Conservation (phyloP, 2,888 invertebrate genomes). For the Melipona bicolor region DNA sequence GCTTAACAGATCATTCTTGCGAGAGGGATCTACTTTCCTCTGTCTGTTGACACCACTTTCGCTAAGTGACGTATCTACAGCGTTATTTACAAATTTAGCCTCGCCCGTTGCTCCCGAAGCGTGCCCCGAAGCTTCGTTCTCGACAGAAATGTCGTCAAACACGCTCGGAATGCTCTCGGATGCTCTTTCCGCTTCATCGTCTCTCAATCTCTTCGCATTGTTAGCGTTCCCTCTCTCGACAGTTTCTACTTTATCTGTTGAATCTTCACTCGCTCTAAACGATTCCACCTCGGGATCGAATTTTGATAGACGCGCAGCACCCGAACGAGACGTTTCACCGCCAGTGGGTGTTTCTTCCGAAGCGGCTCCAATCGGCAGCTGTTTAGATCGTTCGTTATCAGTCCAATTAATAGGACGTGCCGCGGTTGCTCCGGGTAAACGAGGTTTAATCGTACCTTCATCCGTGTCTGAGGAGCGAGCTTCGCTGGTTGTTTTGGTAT, state of each 20-base stretch:
- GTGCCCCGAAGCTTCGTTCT: background rate
- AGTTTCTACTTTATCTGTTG: background rate
- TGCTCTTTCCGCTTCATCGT: background rate
- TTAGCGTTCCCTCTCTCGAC: rapidly evolving
- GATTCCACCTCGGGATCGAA: background rate
- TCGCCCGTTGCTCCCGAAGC: background rate
- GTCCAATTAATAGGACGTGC: conserved; percentile 2
- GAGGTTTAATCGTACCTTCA: conserved; percentile 28
- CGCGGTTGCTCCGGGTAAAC: conserved; percentile 11
- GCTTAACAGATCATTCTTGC: background rate
- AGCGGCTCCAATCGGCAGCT: background rate
- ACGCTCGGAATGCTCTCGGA: background rate
- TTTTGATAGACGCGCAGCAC: background rate
- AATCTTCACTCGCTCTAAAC: too few relatives aligned
- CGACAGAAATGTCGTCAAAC: conserved; percentile 4
- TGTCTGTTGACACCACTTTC: background rate
- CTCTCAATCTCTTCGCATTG: background rate
- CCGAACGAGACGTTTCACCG: too few relatives aligned
- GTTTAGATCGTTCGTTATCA: conserved; percentile 24
- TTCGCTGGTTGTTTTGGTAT: conserved; percentile 31
- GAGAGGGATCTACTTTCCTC: background rate
- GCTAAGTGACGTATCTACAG: background rate
- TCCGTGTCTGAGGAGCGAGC: background rate
- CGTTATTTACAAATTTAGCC: conserved; percentile 7
- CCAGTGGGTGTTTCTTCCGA: background rate